Conservation (phyloP, 2,888 invertebrate species). For the Drosophila robusta region DNA sequence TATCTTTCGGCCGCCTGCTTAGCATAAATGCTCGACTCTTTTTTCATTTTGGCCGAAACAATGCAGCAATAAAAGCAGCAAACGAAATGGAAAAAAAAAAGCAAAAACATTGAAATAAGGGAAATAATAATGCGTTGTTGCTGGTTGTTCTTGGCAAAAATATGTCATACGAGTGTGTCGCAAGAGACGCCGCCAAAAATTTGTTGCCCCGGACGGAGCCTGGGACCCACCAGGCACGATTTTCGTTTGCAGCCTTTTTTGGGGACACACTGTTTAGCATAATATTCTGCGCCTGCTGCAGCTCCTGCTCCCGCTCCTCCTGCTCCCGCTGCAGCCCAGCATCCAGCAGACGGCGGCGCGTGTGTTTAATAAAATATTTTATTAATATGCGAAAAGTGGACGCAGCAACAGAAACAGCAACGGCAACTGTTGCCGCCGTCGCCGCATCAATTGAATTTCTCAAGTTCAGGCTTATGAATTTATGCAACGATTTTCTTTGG, state of each 20-base stretch:
- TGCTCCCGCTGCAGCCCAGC: constrained; percentile 17
- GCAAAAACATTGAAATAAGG: neutral
- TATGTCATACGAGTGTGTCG: constrained; percentile 84
- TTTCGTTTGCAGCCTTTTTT: constrained; percentile 81
- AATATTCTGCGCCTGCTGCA: constrained; percentile 54
- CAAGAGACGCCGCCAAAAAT: constrained; percentile 84
- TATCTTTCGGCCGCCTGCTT: constrained; percentile 44
- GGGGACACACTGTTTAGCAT: constrained; percentile 76
- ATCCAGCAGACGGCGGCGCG: constrained; percentile 60
- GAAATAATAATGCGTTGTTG: constrained; percentile 59
- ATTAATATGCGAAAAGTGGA: constrained; percentile 77
- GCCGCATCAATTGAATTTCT: constrained; percentile 80
- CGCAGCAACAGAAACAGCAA: constrained; percentile 29
- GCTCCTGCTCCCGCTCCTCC: neutral
- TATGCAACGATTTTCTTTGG: constrained; percentile 72
- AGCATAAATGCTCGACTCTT: constrained; percentile 48
- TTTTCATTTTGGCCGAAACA: constrained; percentile 32
- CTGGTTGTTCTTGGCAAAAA: constrained; percentile 61
- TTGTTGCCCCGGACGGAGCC: constrained; percentile 57
- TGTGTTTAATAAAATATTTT: constrained; percentile 81
- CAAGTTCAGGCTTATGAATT: constrained; percentile 78
- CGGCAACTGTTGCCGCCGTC: constrained; percentile 33
- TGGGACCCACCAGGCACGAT: constrained; percentile 61
- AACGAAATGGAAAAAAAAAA: constrained; percentile 17
- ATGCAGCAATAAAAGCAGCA: constrained; percentile 52